Base-by-base conservation (phyloP, 2,888 invertebrate species). In the Heteromyza rotundicornis region DNA sequence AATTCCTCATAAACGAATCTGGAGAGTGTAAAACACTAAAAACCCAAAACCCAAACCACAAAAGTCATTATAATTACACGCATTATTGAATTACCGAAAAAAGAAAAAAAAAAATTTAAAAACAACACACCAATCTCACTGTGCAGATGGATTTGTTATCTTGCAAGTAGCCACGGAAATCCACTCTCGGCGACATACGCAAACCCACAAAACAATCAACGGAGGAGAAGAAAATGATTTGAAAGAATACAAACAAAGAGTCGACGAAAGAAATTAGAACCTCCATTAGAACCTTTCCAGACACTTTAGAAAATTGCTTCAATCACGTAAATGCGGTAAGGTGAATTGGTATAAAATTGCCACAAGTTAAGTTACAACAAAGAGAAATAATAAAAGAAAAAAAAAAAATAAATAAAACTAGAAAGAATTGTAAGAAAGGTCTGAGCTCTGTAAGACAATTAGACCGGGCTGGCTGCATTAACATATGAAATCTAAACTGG, bases 201-300 rank as follows among this genome's bases (percentile, higher is more conserved):
- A 10, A 5, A 27, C n/a, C n/a, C n/a, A 27, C 27, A 5, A 27
- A 27, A 27, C 27, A 27, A 27, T 7, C 7, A 27, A 10, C 27
- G 10, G 10, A 27, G 27, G 10, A 27, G 27, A 27, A 27, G 10
- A 27, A 27, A 27, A 7, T 27, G 5, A 27, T n/a, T n/a, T 27
- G 10, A 27, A 27, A 27, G 27, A 5, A 27, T 5, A 27, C 10
- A 27, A 10, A 27, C 27, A 27, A 5, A 27, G 7, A n/a, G 27
- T 5, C 27, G 10, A 27, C 27, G 27, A 27, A 27, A 7, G 27
- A 65, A 62, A 65, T 63, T 64, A 66, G 62, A 64, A 63, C 60
- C 64, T 64, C 70, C 75, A 77, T 77, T 77, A 77, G 75, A 75
- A 71, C 75, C 76, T 75, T 62, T 66, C 64, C 70, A 77, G 75